phyloP scores from a whole-genome alignment of 2,888 invertebrate species.

The Metallyticus violacea region DNA sequence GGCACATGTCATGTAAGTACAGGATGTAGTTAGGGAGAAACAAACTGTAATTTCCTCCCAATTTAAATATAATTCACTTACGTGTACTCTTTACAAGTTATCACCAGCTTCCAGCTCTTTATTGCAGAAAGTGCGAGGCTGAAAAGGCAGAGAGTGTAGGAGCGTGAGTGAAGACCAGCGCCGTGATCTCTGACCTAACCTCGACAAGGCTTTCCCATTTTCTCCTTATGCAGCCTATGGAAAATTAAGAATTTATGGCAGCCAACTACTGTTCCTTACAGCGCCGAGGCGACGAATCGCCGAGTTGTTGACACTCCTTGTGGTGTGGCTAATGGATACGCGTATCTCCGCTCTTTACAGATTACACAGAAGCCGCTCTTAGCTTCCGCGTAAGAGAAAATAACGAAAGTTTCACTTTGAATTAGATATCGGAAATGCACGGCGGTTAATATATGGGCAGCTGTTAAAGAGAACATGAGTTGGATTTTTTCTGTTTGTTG shows the following conservation, averaged over 20 bases:
- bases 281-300: neutral
- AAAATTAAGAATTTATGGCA: slow-evolving; percentile 11
- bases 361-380: neutral
- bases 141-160: too few species aligned
- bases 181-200: neutral
- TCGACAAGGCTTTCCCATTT: neutral
- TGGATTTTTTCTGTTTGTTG: too few species aligned
- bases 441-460: too few species aligned
- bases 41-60: too few species aligned
- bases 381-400: neutral
- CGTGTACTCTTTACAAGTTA: too few species aligned
- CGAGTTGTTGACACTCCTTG: neutral
- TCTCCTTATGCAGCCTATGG: neutral
- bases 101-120: too few species aligned
- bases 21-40: too few species aligned
- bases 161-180: neutral
- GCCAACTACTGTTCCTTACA: neutral
- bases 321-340: neutral
- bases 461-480: too few species aligned
- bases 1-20: too few species aligned
- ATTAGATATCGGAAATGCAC: too few species aligned
- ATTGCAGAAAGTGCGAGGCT: too few species aligned
- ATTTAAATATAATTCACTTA: too few species aligned
- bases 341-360: neutral
- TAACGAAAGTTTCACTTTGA: neutral